Base-by-base conservation (phyloP, 2,888 invertebrate genomes). In the Balanococcus diminutus region DNA sequence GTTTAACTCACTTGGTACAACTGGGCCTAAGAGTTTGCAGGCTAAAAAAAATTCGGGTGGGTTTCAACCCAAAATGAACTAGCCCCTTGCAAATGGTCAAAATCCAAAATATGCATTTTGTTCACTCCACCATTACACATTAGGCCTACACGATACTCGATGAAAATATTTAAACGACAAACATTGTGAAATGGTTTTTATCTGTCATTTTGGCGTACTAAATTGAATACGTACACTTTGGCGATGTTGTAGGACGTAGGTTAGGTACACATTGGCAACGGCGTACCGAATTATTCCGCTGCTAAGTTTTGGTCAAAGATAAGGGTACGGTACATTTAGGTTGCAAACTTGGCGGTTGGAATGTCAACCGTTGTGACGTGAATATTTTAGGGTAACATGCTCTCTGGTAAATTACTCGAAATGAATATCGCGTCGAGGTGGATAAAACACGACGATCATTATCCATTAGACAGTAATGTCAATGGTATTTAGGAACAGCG, bases 381-480 rank as follows among this genome's bases (percentile, higher is more conserved):
- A 72, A 72, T 72, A 72, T 31, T 72, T 72, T 72, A 72, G 31
- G 32, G 72, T 31, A 31, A 61, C 61, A 9, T 25, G 72, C 72
- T 72, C 28, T 31, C 16, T 28, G 8, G 28, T 72, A 72, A 72
- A 72, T 72, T 72, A 31, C 72, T 72, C 72, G 72, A 28, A 31
- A 31, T 28, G 25, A 72, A 72, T 72, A 72, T 72, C 11, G 72
- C 31, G 72, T 72, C n/a, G 72, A 72, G 72, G 72, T 72, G 72
- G 72, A 72, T 72, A 72, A 72, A 72, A 72, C 72, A 72, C 72
- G 81, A 81, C 81, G 81, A 51, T 82, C 82, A 51, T 82, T 82
- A 82, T 82, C 82, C 82, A 82, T 82, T 82, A 82, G n/a, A n/a
- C n/a, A n/a, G 82, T 51, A 46, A 51, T 82, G 82, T 56, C 82